Conservation (phyloP, 2,888 invertebrate genomes). For the Philhelius pedissequus region DNA sequence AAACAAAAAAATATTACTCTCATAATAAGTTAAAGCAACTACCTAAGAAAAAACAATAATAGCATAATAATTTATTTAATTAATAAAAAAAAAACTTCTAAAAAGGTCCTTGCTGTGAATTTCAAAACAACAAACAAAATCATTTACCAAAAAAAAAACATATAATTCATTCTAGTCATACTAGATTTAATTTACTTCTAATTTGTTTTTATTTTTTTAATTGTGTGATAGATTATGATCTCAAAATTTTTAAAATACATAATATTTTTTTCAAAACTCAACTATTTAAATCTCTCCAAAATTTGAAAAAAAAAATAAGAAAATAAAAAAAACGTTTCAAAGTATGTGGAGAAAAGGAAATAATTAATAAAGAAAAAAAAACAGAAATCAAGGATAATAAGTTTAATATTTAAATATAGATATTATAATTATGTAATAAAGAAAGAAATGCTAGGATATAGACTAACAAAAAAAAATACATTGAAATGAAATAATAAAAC, state of each 20-base stretch:
- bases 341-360: slow-evolving; percentile 41
- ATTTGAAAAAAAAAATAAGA: slow-evolving; percentile 11
- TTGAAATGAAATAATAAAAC: slow-evolving; percentile 39
- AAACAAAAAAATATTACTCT: slow-evolving; percentile 39
- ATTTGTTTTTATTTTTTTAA: slow-evolving; percentile 5
- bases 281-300: slow-evolving; percentile 65
- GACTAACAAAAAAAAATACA: slow-evolving; percentile 36
- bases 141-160: slow-evolving; percentile 22
- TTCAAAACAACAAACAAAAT: slow-evolving; percentile 49
- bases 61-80: slow-evolving; percentile 60
- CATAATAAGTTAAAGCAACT: slow-evolving; percentile 60
- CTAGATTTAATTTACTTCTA: slow-evolving; percentile 32
- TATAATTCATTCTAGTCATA: slow-evolving; percentile 59
- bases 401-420: slow-evolving; percentile 66
- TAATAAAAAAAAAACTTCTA: slow-evolving; percentile 33
- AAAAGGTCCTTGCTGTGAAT: slow-evolving; percentile 70
- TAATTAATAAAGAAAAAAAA: too few relatives aligned
- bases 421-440: slow-evolving; percentile 67
- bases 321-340: slow-evolving; percentile 22
- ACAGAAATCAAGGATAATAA: slow-evolving; percentile 66
- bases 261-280: slow-evolving; percentile 53
- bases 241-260: slow-evolving; percentile 56
- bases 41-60: slow-evolving; percentile 66
- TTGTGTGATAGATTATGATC: slow-evolving; percentile 57
- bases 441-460: slow-evolving; percentile 54